Conservation (phyloP, 2,797 vertebrate species). For the Lophius americanus region DNA sequence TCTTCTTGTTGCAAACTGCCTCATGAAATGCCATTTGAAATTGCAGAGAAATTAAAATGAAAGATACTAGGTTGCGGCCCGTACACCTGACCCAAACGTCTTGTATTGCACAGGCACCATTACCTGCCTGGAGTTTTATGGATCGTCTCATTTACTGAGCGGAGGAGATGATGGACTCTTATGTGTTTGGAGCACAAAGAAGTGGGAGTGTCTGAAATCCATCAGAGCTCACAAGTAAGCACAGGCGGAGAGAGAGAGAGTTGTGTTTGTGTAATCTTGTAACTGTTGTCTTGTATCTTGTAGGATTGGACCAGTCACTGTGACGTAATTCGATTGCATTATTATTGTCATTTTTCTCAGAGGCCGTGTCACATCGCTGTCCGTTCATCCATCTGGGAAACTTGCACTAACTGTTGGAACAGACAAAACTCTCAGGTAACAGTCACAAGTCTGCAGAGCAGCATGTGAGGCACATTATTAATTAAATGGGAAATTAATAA, state of each 20-base stretch:
- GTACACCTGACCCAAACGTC: neutral
- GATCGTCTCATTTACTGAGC: constrained; percentile 89
- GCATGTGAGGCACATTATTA: accelerated
- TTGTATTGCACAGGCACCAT: constrained; percentile 77
- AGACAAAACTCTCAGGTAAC: constrained; percentile 94
- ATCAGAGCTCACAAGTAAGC: constrained; percentile 94
- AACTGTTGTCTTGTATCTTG: neutral
- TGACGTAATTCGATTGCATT: neutral
- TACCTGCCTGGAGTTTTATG: constrained; percentile 93
- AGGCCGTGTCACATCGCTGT: constrained; percentile 90
- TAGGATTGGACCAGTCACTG: neutral
- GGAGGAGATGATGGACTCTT: constrained; percentile 94
- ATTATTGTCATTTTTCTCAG: constrained; percentile 67
- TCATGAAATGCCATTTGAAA: neutral
- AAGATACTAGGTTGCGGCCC: neutral
- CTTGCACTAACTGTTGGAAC: constrained; percentile 94
- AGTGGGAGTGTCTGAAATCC: constrained; percentile 94
- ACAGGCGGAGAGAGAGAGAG: neutral
- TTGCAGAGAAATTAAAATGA: neutral
- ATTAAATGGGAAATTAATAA: neutral
- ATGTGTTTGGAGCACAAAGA: constrained; percentile 95
- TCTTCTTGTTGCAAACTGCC: too few species aligned
- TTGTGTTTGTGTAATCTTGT: neutral
- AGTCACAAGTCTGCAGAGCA: neutral
- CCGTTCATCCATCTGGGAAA: constrained; percentile 96